Base-by-base conservation (phyloP, 2,888 invertebrate species). In the Galerucella pusilla region DNA sequence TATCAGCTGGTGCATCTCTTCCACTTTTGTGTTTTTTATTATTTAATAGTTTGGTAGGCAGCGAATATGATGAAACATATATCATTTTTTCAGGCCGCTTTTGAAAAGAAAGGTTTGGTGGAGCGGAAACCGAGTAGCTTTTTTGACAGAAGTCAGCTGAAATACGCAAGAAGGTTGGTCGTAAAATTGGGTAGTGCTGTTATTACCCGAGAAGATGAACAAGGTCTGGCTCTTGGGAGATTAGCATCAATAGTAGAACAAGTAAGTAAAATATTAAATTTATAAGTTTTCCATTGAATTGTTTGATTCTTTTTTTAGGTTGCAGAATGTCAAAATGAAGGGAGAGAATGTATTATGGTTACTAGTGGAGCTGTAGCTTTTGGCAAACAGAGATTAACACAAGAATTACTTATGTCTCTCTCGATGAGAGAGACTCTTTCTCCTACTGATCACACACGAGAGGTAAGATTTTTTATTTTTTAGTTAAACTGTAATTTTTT, bases 301-400 rank as follows among this genome's bases (percentile, higher is more conserved):
- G 35, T 42, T 42, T 9, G 35, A 42, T 9, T 73, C 80, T 85
- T 25, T 85, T 75, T 74, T 42, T 54, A 97, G 97, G 97, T 99
- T 68, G 97, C 99, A 65, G 97, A 99, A 89, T 94, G 99, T 82
- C 99, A 99, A 86, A 94, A 96, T 87, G 95, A 96, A 86, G 98
- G 98, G n/a, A 92, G 97, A 66, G 97, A 99, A 88, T 96, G 98
- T 87, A 94, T 99, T 83, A 97, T 99, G 94, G 99, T 99, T 52
- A 98, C 98, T 14, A 98, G 98, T 85, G 99, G 99, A 1, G 99
- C 99, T 0, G 99, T 99, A 12, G 99, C 99, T 9, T 99, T 99
- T 87, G 99, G 99, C 20, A 95, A 98, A 86, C 99, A 99, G 88
- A 98, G 98, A 87, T 90, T 99, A 75, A 95, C 97, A 0, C 98